These are phyloP conservation scores for Torymus aiolomorphi DNA, from an alignment of 2,888 invertebrate genomes.

Conservation along the genomic window DNA sequence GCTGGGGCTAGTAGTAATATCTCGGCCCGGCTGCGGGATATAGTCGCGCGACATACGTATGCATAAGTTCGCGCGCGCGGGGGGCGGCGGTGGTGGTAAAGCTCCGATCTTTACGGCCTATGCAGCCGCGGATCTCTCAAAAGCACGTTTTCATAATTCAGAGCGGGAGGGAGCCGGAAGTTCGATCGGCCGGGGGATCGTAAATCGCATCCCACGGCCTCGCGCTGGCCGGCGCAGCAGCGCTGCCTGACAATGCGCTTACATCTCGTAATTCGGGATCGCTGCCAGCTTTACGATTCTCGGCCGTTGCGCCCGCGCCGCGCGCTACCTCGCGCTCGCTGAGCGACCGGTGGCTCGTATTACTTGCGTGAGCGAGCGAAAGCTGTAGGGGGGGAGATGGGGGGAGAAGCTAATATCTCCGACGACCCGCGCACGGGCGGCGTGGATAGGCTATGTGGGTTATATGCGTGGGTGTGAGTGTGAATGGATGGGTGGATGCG, in stretches of 20 bases:
- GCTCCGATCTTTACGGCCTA: conserved; percentile 59
- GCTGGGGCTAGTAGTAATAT: background rate
- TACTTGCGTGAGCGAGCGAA: background rate
- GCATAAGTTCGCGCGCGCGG: background rate
- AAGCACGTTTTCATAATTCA: conserved; percentile 55
- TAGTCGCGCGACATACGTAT: conserved; percentile 31
- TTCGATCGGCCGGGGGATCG: conserved; percentile 50
- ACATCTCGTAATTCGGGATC: conserved; percentile 54
- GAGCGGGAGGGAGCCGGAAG: conserved; percentile 51
- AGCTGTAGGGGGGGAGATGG: too few relatives aligned
- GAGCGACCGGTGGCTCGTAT: too few relatives aligned
- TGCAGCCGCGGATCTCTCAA: conserved; percentile 51
- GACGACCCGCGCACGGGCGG: too few relatives aligned
- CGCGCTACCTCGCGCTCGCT: background rate
- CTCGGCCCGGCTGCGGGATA: conserved; percentile 31
- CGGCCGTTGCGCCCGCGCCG: background rate
- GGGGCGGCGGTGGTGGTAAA: conserved; percentile 45
- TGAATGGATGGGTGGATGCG: too few relatives aligned
- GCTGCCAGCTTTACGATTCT: conserved; percentile 50
- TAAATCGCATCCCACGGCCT: conserved; percentile 44
- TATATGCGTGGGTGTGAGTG: too few relatives aligned
- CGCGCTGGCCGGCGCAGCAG: background rate
- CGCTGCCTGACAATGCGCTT: conserved; percentile 49
- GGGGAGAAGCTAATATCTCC: too few relatives aligned
- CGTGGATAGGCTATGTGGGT: too few relatives aligned